These are phyloP conservation scores for Dermolepida albohirtum DNA, from an alignment of 2,888 invertebrate species.

Conservation along the genomic window DNA sequence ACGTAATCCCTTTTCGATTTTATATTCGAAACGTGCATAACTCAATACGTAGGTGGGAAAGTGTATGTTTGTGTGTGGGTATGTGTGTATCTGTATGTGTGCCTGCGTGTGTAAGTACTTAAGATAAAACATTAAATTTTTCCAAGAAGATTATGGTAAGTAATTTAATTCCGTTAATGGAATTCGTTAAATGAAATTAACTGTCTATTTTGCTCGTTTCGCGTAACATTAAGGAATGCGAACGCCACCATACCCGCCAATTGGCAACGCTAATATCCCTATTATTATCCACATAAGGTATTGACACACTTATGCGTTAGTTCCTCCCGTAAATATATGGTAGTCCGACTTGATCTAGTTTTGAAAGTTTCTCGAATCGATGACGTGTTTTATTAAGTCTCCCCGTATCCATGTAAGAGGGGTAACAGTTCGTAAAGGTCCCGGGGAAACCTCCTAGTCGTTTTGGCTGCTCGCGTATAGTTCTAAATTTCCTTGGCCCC, in stretches of 20 bases:
- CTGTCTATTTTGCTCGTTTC: conserved; percentile 6
- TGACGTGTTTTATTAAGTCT: conserved; percentile 43
- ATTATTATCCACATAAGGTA: neutral
- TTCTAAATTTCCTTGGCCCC: conserved; percentile 50
- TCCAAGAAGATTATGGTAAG: conserved; percentile 4
- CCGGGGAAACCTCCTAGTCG: neutral
- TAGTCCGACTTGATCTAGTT: conserved; percentile 40
- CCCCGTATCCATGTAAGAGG: conserved; percentile 24
- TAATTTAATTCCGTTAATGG: conserved; percentile 21
- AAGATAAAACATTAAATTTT: conserved; percentile 1
- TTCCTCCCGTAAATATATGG: conserved; percentile 20
- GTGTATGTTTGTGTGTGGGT: too few species aligned
- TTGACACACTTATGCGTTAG: neutral
- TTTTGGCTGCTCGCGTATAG: conserved; percentile 45
- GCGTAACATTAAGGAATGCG: conserved; percentile 14
- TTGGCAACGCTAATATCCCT: conserved; percentile 3
- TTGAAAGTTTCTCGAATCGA: conserved; percentile 39
- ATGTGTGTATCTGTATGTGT: too few species aligned
- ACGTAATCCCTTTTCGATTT: too few species aligned
- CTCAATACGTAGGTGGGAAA: neutral
- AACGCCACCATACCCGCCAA: neutral
- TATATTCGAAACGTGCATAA: neutral
- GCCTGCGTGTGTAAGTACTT: neutral
- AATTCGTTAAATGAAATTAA: conserved; percentile 18
- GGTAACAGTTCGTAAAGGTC: conserved; percentile 30